phyloP scores from a whole-genome alignment of 1,140 invertebrate genomes.

The Bombus difficillimus region DNA sequence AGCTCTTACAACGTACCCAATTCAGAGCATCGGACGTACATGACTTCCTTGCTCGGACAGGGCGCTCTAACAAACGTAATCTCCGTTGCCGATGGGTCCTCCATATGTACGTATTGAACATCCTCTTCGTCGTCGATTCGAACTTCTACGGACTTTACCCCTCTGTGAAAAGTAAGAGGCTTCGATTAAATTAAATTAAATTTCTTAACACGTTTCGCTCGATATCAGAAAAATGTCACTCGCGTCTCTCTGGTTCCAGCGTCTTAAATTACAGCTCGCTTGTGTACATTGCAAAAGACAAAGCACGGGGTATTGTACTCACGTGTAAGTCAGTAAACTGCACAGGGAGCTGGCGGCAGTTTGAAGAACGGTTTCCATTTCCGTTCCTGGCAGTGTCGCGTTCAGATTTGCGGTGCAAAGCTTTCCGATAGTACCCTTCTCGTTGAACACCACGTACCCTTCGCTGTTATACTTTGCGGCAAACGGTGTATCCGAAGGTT shows the following conservation, averaged over 20 bases:
- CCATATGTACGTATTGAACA: constrained; percentile 89
- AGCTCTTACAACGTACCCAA: constrained; percentile 84
- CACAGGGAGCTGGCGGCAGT: constrained; percentile 90
- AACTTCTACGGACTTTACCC: constrained; percentile 84
- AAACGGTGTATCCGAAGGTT: constrained; percentile 85
- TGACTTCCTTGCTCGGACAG: constrained; percentile 90
- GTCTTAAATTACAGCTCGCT: background rate
- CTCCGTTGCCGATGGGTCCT: constrained; percentile 90
- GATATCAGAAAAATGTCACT: no score
- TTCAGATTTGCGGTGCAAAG: constrained; percentile 90
- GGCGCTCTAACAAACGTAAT: constrained; percentile 90
- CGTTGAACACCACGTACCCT: constrained; percentile 92
- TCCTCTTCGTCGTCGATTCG: constrained; percentile 82
- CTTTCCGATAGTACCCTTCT: constrained; percentile 91
- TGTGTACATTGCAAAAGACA: background rate
- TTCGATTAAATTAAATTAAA: background rate
- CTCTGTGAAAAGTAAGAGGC: constrained; percentile 71
- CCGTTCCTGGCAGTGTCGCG: constrained; percentile 81
- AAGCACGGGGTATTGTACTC: constrained; percentile 65
- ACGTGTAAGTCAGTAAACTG: constrained; percentile 89
- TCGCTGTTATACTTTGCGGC: constrained; percentile 86
- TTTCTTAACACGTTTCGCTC: background rate
- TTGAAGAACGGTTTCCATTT: constrained; percentile 84
- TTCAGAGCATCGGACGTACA: constrained; percentile 90
- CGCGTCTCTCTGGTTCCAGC: no score